Evolutionary conservation across 2,888 invertebrate species (phyloP).

Genomic region (Ditula angustiorana): DNA sequence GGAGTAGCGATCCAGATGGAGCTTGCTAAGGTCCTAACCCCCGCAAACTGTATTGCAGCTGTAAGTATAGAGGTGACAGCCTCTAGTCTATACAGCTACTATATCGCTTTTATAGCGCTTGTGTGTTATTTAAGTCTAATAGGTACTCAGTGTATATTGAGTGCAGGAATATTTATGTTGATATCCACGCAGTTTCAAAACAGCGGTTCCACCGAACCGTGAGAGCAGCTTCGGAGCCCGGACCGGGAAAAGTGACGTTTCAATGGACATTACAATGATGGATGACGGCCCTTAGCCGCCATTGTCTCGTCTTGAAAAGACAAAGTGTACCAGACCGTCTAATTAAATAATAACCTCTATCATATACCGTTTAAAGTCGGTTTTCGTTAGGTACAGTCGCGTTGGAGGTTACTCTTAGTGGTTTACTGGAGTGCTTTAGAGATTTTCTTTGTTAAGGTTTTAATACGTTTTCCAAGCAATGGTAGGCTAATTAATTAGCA

Average conservation of each 20-base stretch:
- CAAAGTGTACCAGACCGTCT: constrained; percentile 28
- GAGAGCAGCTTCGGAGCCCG: constrained; percentile 30
- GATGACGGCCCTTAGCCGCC: constrained; percentile 49
- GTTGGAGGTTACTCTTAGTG: neutral
- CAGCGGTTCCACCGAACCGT: constrained; percentile 1
- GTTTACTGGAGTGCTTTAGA: neutral
- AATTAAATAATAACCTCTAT: constrained; percentile 2
- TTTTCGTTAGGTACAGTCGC: neutral
- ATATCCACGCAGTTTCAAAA: neutral
- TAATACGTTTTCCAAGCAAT: neutral
- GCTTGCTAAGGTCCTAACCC: too few relatives aligned
- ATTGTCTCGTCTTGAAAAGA: constrained; percentile 44
- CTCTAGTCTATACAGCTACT: too few relatives aligned
- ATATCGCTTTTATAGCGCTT: too few relatives aligned
- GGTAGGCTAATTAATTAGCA: neutral
- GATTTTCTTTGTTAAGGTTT: neutral
- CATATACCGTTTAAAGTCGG: neutral
- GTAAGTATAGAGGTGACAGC: too few relatives aligned
- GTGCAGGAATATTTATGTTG: too few relatives aligned
- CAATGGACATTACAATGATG: constrained; percentile 53
- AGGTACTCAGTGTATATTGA: too few relatives aligned
- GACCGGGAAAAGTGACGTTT: constrained; percentile 45
- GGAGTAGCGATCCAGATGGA: too few relatives aligned
- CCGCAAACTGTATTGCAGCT: too few relatives aligned
- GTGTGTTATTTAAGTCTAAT: too few relatives aligned